These are phyloP conservation scores for Troglohyphantes excavatus DNA, from an alignment of 2,888 invertebrate genomes.

Conservation along the genomic window DNA sequence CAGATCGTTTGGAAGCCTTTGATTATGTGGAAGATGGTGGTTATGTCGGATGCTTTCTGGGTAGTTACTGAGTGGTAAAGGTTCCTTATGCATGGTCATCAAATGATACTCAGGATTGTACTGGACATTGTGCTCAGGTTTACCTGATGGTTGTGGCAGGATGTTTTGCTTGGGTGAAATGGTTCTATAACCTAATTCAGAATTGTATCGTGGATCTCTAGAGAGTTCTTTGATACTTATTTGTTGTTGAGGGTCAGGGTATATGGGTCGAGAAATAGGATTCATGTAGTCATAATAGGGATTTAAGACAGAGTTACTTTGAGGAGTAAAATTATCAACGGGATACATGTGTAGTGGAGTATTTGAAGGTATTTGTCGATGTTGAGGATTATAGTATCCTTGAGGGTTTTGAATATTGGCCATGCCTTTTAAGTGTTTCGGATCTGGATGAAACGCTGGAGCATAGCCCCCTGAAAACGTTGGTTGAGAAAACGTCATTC, in stretches of 20 bases:
- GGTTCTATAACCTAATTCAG: not conserved
- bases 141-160: not conserved
- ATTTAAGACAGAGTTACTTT: not conserved
- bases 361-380: not conserved
- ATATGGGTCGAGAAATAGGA: not conserved
- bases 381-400: not conserved
- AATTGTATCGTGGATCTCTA: not conserved
- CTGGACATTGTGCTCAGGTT: not conserved
- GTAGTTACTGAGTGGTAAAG: not conserved
- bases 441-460: not conserved
- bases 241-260: not conserved
- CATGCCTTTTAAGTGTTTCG: not conserved
- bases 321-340: constrained; percentile 1
- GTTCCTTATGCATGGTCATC: not conserved
- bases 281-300: not conserved
- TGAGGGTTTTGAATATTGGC: not conserved
- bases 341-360: not conserved
- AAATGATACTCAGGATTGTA: not conserved
- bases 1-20: not conserved
- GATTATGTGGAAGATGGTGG: not conserved
- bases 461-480: not conserved
- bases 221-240: not conserved
- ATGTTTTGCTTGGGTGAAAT: not conserved
- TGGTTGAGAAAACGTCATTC: constrained; percentile 12
- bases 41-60: not conserved